phyloP scores from a whole-genome alignment of 2,113 vertebrate species.

The Dipodomys ordii region DNA sequence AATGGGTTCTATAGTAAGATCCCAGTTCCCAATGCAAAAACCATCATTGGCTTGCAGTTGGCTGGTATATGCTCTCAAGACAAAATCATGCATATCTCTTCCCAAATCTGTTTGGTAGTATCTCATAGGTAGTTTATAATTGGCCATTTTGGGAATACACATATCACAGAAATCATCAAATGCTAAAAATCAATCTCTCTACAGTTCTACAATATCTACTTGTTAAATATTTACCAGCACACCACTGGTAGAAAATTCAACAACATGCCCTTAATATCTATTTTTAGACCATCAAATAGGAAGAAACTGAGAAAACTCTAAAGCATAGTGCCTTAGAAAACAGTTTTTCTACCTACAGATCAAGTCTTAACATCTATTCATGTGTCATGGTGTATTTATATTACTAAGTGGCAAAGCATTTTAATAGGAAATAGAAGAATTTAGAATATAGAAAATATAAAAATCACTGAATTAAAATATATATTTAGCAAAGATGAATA shows the following conservation, averaged over 20 bases:
- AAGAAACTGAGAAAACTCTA: not conserved
- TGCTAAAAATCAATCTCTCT: not conserved
- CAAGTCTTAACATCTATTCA: not conserved
- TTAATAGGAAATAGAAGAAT: not conserved
- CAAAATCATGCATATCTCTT: not conserved
- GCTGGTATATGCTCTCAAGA: not conserved
- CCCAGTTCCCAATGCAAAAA: not conserved
- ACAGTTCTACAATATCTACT: not conserved
- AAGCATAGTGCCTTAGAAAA: not conserved
- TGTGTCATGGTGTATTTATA: not conserved
- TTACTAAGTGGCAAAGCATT: not conserved
- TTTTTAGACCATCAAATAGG: not conserved
- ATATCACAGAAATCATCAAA: constrained; percentile 20
- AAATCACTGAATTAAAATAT: not conserved
- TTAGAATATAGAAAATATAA: not conserved
- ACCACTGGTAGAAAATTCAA: not conserved
- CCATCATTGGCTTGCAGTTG: not conserved
- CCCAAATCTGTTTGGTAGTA: not conserved
- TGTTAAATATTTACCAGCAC: constrained; percentile 29
- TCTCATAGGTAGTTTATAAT: not conserved
- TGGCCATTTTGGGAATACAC: constrained; percentile 13
- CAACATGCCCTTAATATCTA: not conserved
- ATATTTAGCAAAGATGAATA: not conserved
- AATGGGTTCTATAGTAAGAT: not conserved
- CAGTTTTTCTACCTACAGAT: not conserved